Evolutionary conservation across 2,113 vertebrate species (phyloP), one percentile per base, ranked within the genome.

Genomic region (Embiotoca jacksoni): DNA sequence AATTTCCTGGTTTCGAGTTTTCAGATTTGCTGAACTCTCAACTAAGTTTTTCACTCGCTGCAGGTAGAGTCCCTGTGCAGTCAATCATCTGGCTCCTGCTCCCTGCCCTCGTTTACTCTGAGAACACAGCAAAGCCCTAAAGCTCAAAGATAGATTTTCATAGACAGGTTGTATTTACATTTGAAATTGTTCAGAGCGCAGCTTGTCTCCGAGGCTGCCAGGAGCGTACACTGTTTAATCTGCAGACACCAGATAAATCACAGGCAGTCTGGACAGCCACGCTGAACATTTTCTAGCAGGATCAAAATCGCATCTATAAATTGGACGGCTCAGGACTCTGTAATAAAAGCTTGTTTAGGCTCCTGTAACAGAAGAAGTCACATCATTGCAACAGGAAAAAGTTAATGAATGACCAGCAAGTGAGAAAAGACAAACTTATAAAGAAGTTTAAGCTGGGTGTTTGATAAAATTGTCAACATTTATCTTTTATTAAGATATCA

Each of bases 161-260:
- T 62, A 75, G 81, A 87, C 81, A 64, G 75, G 71, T 73, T 72
- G 70, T 92, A 88, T 92, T 93, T 93, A 88, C 79, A 73, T 91
- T 89, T 81, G 47, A 85, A 86, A 69, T 87, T 64, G 73, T 90
- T 86, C 52, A 31, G 86, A 75, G 88, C 41, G 32, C 82, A 72
- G 80, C 78, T 81, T 50, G 78, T 81, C 80, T 86, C 72, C n/a
- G 41, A 70, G 60, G 70, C 79, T 67, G 83, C 77, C 66, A 74
- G 81, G 50, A 71, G 70, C 78, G 84, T 80, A 88, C 81, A 81
- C 58, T 62, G 66, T 89, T 89, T 88, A 87, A 91, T 92, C 75
- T 73, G 57, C 64, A 83, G 76, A 87, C 75, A 81, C 67, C 13
- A 77, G 81, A 89, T 93, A 80, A 87, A 92, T 92, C 81, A 81